Percentiles rank a stretch among this genome's conserved stretches.
These are phyloP conservation scores for Lerista edwardsae DNA, from an alignment of 2,797 vertebrate species.

Conservation along the genomic window DNA sequence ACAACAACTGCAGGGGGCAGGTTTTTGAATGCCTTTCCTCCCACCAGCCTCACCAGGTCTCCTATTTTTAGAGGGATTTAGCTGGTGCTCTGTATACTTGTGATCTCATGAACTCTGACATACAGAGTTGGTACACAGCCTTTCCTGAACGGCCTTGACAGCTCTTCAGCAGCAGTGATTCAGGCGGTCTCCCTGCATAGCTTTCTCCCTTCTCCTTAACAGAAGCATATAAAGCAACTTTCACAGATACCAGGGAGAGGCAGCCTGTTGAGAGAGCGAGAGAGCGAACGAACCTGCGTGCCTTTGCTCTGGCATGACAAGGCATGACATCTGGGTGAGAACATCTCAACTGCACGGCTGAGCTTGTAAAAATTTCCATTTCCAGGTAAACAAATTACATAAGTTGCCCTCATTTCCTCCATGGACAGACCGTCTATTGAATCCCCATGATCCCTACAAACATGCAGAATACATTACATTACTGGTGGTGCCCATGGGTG, in stretches of 20 bases:
- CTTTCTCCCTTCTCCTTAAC: slow-evolving; percentile 7
- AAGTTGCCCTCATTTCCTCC: slow-evolving; percentile 36
- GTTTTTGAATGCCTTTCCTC: not conserved
- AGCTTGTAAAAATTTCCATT: slow-evolving; percentile 31
- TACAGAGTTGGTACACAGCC: not conserved
- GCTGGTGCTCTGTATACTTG: not conserved
- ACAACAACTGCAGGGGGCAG: not conserved
- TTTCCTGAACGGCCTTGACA: slow-evolving; percentile 3
- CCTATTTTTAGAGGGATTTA: slow-evolving; percentile 5
- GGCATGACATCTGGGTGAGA: slow-evolving; percentile 21
- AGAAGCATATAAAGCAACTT: not conserved
- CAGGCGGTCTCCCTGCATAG: not conserved
- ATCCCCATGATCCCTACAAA: slow-evolving; percentile 3
- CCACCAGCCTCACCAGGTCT: not conserved
- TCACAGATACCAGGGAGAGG: not conserved
- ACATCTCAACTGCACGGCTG: not conserved
- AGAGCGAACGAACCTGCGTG: slow-evolving; percentile 10
- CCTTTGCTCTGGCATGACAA: not conserved
- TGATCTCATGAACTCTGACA: slow-evolving; percentile 2
- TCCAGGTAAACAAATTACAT: slow-evolving; percentile 67
- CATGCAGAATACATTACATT: slow-evolving; percentile 55
- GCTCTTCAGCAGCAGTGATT: not conserved
- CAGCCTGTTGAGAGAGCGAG: too few relatives aligned
- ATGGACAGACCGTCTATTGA: slow-evolving; percentile 58
- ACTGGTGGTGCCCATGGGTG: not conserved